Evolutionary conservation across 2,113 vertebrate species (phyloP).

Genomic region (Pteruthius melanotis): DNA sequence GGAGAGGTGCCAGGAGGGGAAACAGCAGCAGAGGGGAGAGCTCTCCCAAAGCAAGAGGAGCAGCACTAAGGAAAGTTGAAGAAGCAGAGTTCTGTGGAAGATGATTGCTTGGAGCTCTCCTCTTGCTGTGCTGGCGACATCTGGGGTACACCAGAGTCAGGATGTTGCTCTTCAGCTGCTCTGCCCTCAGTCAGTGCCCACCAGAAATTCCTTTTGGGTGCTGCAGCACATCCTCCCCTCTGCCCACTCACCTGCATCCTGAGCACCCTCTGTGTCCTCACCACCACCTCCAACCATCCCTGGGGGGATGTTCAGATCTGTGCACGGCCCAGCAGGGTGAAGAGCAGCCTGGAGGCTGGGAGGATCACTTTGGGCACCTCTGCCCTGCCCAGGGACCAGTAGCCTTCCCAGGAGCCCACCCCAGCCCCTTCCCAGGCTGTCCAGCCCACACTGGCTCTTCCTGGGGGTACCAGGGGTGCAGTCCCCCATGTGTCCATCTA

Average conservation of each 20-base stretch:
- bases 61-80: not conserved
- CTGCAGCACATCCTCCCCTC: not conserved
- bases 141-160: not conserved
- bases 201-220: not conserved
- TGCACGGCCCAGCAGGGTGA: not conserved
- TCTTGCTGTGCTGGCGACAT: not conserved
- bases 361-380: not conserved
- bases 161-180: not conserved
- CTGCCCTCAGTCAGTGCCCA: accelerated
- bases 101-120: not conserved
- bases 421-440: not conserved
- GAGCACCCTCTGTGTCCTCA: not conserved
- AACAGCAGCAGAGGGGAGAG: accelerated
- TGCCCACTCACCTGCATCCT: accelerated
- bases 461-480: not conserved
- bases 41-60: not conserved
- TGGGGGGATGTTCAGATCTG: accelerated
- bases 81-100: not conserved
- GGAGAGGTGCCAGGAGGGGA: accelerated
- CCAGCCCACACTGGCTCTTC: not conserved
- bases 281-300: accelerated
- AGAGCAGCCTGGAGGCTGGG: not conserved
- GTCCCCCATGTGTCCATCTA: accelerated
- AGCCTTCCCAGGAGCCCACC: not conserved
- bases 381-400: accelerated